Evolutionary conservation across 2,888 invertebrate genomes (phyloP).

Genomic region (Agrochola lychnidis): DNA sequence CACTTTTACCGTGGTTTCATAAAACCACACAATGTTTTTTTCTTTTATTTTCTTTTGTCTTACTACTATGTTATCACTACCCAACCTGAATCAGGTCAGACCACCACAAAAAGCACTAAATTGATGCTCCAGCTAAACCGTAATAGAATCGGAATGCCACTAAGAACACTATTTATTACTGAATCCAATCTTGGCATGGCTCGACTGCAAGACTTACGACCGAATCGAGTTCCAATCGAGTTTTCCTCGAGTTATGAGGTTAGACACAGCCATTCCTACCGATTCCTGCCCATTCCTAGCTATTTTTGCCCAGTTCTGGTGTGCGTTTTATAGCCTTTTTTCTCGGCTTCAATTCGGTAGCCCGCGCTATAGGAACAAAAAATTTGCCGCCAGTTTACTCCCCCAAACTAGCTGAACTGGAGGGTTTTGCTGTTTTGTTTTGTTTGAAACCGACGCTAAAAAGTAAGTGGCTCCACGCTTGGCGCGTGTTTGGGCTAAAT

Average conservation of each 20-base stretch:
- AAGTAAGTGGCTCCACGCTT: constrained; percentile 58
- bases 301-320: constrained; percentile 7
- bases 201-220: constrained; percentile 57
- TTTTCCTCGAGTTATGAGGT: constrained; percentile 59
- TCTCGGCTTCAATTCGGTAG: constrained; percentile 44
- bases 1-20: no score
- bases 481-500: constrained; percentile 44
- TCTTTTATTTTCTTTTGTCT: no score
- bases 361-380: constrained; percentile 46
- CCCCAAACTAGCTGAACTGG: constrained; percentile 52
- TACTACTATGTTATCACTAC: no score
- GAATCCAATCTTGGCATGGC: constrained; percentile 60
- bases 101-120: constrained; percentile 46
- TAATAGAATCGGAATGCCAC: constrained; percentile 62
- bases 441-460: constrained; percentile 50
- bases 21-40: no score
- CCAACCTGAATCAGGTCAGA: constrained; percentile 4
- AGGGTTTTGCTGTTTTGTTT: constrained; percentile 49
- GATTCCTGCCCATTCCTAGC: constrained; percentile 8
- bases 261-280: constrained; percentile 27
- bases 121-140: constrained; percentile 52
- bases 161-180: constrained; percentile 65
- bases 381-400: constrained; percentile 48
- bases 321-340: constrained; percentile 45
- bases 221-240: constrained; percentile 62